Conservation (phyloP, 2,888 invertebrate species). For the Busseola fusca region DNA sequence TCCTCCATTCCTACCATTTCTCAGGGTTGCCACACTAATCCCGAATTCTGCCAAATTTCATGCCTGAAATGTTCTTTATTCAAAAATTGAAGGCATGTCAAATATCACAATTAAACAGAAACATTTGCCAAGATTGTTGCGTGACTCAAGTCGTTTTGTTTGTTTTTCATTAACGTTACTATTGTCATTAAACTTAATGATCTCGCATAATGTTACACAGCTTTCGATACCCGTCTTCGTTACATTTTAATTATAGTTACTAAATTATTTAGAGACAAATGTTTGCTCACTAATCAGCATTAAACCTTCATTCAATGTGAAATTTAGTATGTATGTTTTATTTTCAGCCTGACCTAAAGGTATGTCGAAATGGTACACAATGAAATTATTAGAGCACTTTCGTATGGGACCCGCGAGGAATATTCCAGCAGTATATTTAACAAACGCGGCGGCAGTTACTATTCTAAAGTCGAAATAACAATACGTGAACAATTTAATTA, state of each 20-base stretch:
- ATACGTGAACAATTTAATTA: constrained; percentile 60
- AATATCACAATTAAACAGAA: constrained; percentile 69
- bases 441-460: constrained; percentile 6
- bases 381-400: constrained; percentile 9
- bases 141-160: constrained; percentile 60
- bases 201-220: constrained; percentile 39
- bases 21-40: constrained; percentile 78
- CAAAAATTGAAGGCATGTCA: constrained; percentile 68
- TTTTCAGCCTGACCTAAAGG: not conserved
- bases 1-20: constrained; percentile 71
- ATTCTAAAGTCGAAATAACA: constrained; percentile 54
- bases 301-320: constrained; percentile 2
- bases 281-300: constrained; percentile 3
- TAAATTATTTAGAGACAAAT: constrained; percentile 22
- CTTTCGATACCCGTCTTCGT: constrained; percentile 44
- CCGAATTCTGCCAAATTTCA: constrained; percentile 75
- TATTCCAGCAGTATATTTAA: constrained; percentile 23
- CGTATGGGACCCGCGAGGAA: constrained; percentile 37
- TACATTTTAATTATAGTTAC: constrained; percentile 35
- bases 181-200: constrained; percentile 52
- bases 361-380: constrained; percentile 5
- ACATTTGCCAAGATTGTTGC: constrained; percentile 54
- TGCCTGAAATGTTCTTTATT: constrained; percentile 73
- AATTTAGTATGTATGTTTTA: not conserved
- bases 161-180: constrained; percentile 55